Evolutionary conservation across 2,113 vertebrate species (phyloP), one percentile per base, ranked within the genome.

Genomic region (Forbesichthys papilliferus): DNA sequence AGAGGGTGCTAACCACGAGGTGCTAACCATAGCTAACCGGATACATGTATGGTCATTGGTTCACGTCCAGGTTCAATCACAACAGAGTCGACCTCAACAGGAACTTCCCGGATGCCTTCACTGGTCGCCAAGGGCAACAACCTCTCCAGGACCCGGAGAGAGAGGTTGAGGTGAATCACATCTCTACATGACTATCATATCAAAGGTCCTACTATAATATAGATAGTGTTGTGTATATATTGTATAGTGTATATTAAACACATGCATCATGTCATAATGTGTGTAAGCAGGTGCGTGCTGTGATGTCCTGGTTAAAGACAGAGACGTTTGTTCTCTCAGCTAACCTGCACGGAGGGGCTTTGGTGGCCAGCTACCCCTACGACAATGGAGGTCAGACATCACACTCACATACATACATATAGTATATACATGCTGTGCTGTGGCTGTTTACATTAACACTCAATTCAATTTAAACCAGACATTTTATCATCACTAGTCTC

Each of bases 331-430:
- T 99, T 69, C 95, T 99, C 0, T 99, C 98, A 0, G 96, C 96
- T 0, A 99, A 98, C 84, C 92, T 99, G 71, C 98, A 99, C 0
- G 96, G 98, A 0, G 98, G 97, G 18, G 94, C 96, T 9, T 64
- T 98, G 77, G 97, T 99, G 73, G 96, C 95, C 87, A 98, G 95
- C 82, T 99, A 98, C 49, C 93, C 97, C 0, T 99, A 98, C 55
- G 98, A 99, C 88, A 97, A 94, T 46, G 46, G 79, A 86, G 94
- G 97, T 98, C 10, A 70, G 74, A 56, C 9, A 56, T 49, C 48
- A 57, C 14, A 34, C 47, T 47, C 64, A 61, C n/a, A 18, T 5
- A 61, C 20, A 57, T 27, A 27, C 27, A 27, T 27, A 27, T 27
- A 27, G 27, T 27, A 27, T 27, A 27, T 27, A 27, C 27, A 27